Percentiles rank a stretch among this genome's conserved stretches.
Evolutionary conservation across 2,888 invertebrate species (phyloP).

Genomic region (Idaea aversata): DNA sequence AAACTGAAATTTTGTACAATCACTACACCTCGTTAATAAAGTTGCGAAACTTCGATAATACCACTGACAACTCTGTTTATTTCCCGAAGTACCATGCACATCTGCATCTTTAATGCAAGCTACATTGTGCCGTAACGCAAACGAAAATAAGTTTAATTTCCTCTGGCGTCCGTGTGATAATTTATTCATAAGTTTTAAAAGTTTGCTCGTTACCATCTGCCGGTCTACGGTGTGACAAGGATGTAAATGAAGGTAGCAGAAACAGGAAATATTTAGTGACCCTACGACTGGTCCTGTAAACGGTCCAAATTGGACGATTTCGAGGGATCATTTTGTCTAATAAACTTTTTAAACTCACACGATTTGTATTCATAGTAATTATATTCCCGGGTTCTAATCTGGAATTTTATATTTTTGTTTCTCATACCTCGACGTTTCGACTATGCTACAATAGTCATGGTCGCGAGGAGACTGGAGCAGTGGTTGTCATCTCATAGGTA

Average conservation of each 20-base stretch:
- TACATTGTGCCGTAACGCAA: slow-evolving; percentile 11
- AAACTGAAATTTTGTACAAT: not conserved
- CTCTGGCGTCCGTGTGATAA: slow-evolving; percentile 32
- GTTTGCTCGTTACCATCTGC: slow-evolving; percentile 46
- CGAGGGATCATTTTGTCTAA: no score
- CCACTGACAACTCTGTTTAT: slow-evolving; percentile 13
- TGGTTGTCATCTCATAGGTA: no score
- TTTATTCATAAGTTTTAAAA: slow-evolving; percentile 54
- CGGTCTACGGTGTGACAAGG: slow-evolving; percentile 9
- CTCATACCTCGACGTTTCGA: no score
- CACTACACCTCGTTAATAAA: slow-evolving; percentile 9
- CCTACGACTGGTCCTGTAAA: no score
- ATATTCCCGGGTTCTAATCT: no score
- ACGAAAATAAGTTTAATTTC: slow-evolving; percentile 13
- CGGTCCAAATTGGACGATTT: no score
- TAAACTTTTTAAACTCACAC: no score
- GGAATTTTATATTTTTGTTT: no score
- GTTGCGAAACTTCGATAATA: slow-evolving; percentile 6
- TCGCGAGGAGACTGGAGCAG: no score
- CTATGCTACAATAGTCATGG: no score
- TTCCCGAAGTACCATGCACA: slow-evolving; percentile 10
- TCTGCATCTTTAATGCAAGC: slow-evolving; percentile 13
- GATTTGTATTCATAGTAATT: no score
- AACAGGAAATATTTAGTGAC: not conserved
- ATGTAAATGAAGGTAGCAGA: not conserved